phyloP scores from a whole-genome alignment of 2,888 invertebrate genomes.

The Parasteatoda lunata region DNA sequence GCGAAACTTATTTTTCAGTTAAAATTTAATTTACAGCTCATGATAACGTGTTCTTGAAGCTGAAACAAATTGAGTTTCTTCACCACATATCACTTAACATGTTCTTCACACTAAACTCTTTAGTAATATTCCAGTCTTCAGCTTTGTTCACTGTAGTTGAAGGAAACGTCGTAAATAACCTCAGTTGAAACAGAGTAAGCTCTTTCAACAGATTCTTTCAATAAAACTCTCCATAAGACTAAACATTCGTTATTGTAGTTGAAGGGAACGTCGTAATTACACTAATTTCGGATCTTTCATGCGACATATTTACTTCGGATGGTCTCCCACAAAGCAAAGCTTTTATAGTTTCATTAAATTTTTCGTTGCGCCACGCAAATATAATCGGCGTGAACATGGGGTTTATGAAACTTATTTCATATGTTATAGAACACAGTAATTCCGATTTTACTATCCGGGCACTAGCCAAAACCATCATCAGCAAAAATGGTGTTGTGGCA shows the following conservation, averaged over 20 bases:
- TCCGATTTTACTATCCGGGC: conserved; percentile 1
- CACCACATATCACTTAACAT: too few species aligned
- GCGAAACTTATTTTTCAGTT: too few species aligned
- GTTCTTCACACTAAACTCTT: too few species aligned
- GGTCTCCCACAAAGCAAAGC: background rate
- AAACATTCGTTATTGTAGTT: conserved; percentile 9
- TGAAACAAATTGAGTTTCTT: too few species aligned
- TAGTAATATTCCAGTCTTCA: too few species aligned
- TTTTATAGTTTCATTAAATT: conserved; percentile 16
- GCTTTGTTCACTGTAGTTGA: too few species aligned
- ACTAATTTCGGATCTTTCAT: conserved; percentile 15
- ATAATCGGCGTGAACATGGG: conserved; percentile 42
- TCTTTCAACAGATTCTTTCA: too few species aligned
- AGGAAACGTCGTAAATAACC: too few species aligned
- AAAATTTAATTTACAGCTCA: too few species aligned
- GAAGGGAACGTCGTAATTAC: conserved; percentile 9
- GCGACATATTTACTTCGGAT: background rate
- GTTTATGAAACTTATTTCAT: conserved; percentile 44
- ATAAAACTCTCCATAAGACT: background rate
- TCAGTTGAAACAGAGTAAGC: too few species aligned
- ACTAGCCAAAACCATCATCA: conserved; percentile 6
- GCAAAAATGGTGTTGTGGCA: conserved; percentile 24
- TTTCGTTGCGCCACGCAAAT: conserved; percentile 45
- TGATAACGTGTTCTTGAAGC: too few species aligned
- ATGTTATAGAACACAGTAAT: conserved; percentile 16